Evolutionary conservation across 1,140 invertebrate species (phyloP), one percentile per base, ranked within the genome.

Genomic region (Stegodyphus mimosarum): DNA sequence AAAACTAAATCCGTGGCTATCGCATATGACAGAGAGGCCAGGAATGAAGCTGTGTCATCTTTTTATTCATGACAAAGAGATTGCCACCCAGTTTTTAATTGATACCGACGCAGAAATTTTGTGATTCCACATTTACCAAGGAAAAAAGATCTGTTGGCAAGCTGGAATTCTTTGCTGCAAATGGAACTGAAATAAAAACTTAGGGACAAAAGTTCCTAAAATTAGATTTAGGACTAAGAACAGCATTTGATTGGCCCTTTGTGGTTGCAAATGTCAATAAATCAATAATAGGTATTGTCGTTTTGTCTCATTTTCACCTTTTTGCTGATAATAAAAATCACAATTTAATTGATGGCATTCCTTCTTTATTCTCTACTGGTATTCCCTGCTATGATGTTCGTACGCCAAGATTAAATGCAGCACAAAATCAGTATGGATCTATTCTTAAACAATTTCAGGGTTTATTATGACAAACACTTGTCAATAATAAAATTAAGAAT

Each of bases 211-310:
- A n/a, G n/a, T n/a, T n/a, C n/a, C n/a, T n/a, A n/a, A n/a, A n/a
- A n/a, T n/a, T n/a, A n/a, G n/a, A n/a, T n/a, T n/a, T n/a, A n/a
- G n/a, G n/a, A n/a, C n/a, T n/a, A n/a, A n/a, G n/a, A n/a, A n/a
- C n/a, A n/a, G n/a, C n/a, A n/a, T 70, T 86, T 50, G 52, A 66
- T n/a, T 86, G 63, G 63, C 49, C 6, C 13, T 86, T 86, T 60
- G 10, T n/a, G n/a, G 51, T 87, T 52, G 67, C 81, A 48, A 84
- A 84, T 64, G 79, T 87, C 33, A n/a, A 53, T 49, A 49, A 86
- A 52, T 52, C 86, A 6, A 87, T 87, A 63, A 87, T 87, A 60
- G 86, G 83, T 66, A 75, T 75, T 6, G 86, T 87, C 66, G 76
- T 87, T 69, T 33, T 87, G 10, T 9, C 53, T 18, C 17, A 84